Evolutionary conservation across 2,888 invertebrate species (phyloP).

Genomic region (Meteorus cinctellus): DNA sequence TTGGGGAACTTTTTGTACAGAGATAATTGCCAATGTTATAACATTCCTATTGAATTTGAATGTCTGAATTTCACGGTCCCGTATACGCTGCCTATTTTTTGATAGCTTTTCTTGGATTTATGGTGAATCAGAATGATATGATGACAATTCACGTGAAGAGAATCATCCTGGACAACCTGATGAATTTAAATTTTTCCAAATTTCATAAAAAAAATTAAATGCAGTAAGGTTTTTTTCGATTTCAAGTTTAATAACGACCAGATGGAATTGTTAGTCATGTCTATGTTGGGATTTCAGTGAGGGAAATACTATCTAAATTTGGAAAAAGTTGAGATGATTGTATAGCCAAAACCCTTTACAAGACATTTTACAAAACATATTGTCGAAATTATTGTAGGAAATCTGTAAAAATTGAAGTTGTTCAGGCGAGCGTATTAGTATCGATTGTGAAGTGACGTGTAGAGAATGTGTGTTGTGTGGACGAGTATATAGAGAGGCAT

Average conservation of each 20-base stretch:
- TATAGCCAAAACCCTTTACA: background rate
- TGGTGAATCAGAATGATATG: background rate
- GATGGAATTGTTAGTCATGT: background rate
- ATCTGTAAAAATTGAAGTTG: slow-evolving; percentile 5
- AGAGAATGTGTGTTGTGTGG: slow-evolving; percentile 32
- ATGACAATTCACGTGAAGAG: background rate
- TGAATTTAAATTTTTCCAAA: background rate
- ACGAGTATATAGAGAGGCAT: slow-evolving; percentile 41
- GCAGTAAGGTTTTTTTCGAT: background rate
- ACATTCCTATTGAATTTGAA: too few species aligned
- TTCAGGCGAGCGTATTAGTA: slow-evolving; percentile 23
- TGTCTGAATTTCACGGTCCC: background rate
- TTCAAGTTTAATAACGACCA: background rate
- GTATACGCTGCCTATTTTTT: background rate
- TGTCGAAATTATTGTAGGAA: background rate
- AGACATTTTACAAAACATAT: background rate
- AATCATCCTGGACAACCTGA: background rate
- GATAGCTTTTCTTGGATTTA: background rate
- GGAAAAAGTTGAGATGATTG: too few species aligned
- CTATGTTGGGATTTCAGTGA: background rate
- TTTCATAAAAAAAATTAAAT: background rate
- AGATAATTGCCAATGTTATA: background rate
- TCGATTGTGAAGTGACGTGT: slow-evolving; percentile 46
- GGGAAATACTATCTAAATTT: background rate
- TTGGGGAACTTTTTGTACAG: too few species aligned